phyloP scores from a whole-genome alignment of 2,113 vertebrate species.

The Tiliqua scincoides region DNA sequence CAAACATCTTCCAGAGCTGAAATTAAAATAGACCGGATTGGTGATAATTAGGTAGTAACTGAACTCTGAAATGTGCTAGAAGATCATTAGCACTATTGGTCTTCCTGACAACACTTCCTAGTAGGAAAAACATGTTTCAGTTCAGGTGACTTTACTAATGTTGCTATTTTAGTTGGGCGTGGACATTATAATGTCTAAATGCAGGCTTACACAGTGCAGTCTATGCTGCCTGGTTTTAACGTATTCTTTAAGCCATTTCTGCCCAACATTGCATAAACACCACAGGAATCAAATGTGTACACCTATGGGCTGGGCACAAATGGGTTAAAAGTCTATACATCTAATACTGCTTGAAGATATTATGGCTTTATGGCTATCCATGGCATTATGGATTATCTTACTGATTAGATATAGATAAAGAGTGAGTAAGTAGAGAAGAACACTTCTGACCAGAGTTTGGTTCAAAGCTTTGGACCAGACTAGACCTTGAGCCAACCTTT shows the following conservation, averaged over 20 bases:
- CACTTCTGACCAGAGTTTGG: too few relatives aligned
- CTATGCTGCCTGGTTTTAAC: background rate
- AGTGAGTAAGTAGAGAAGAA: too few relatives aligned
- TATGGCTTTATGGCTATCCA: too few relatives aligned
- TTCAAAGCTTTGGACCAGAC: too few relatives aligned
- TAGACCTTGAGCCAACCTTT: too few relatives aligned
- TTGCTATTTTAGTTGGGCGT: conserved; percentile 4
- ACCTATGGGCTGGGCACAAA: too few relatives aligned
- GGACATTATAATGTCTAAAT: background rate
- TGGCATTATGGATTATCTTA: too few relatives aligned
- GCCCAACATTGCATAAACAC: too few relatives aligned
- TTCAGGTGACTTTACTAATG: conserved; percentile 1
- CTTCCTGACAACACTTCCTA: conserved; percentile 20
- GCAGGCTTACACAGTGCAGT: background rate
- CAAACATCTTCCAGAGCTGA: conserved; percentile 2
- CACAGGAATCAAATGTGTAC: too few relatives aligned
- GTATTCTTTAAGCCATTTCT: too few relatives aligned
- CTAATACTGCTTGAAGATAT: too few relatives aligned
- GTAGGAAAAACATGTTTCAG: background rate
- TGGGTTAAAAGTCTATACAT: background rate
- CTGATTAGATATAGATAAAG: too few relatives aligned
- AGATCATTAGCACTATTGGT: conserved; percentile 11
- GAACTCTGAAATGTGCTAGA: conserved; percentile 20
- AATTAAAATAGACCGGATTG: conserved; percentile 28
- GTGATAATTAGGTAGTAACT: conserved; percentile 40